Conservation (phyloP, 2,113 vertebrate genomes). For the Alouatta palliata region DNA sequence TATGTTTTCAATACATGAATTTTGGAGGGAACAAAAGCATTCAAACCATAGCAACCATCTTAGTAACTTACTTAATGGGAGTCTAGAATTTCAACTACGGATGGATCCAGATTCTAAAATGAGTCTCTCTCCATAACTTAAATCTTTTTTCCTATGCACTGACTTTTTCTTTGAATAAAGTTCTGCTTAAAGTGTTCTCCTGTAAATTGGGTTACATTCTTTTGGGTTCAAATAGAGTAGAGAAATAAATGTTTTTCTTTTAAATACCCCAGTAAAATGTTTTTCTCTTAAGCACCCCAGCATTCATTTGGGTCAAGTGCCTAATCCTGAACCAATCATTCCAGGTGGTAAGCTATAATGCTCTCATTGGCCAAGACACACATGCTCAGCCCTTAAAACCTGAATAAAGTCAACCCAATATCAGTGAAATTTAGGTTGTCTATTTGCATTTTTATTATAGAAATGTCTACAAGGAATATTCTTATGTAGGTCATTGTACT, state of each 20-base stretch:
- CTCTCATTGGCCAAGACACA: not conserved
- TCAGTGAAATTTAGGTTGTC: not conserved
- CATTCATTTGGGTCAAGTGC: fast-evolving
- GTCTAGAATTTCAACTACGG: not conserved
- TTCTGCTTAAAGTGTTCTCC: not conserved
- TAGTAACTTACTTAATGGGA: not conserved
- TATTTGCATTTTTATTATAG: not conserved
- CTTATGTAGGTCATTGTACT: not conserved
- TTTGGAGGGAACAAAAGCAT: not conserved
- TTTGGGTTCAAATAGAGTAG: not conserved
- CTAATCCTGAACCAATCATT: not conserved
- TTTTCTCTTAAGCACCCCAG: not conserved
- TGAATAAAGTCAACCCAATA: not conserved
- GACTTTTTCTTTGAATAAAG: not conserved
- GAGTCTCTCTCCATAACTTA: not conserved
- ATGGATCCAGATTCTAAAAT: not conserved
- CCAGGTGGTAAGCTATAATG: not conserved
- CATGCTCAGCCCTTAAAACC: not conserved
- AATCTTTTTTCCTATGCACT: not conserved
- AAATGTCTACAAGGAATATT: not conserved
- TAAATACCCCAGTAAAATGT: not conserved
- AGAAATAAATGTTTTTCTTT: not conserved
- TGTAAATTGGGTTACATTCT: not conserved
- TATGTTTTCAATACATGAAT: not conserved
- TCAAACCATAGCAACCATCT: not conserved